phyloP scores from a whole-genome alignment of 2,797 vertebrate species.

The Acanthurus leucopareius region DNA sequence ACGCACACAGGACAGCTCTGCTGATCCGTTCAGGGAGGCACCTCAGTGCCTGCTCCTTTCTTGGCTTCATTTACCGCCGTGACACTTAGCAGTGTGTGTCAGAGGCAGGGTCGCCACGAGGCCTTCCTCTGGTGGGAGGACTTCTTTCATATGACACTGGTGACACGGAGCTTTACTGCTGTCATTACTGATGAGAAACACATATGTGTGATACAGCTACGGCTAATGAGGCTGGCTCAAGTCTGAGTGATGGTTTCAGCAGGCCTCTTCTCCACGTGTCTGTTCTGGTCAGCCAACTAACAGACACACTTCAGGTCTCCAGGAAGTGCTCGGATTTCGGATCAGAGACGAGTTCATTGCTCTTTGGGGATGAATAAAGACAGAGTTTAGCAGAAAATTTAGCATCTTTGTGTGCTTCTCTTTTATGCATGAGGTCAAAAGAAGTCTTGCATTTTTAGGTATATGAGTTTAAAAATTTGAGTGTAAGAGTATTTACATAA shows the following conservation, averaged over 20 bases:
- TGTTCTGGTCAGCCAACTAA: slow-evolving; percentile 38
- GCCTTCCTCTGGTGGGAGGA: slow-evolving; percentile 30
- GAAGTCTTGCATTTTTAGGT: background rate
- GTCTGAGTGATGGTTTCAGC: slow-evolving; percentile 56
- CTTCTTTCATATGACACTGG: slow-evolving; percentile 57
- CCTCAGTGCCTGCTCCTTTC: slow-evolving; percentile 56
- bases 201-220: slow-evolving; percentile 31
- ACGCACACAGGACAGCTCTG: slow-evolving; percentile 55
- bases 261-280: slow-evolving; percentile 33
- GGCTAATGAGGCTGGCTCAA: slow-evolving; percentile 26
- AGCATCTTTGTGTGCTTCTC: slow-evolving; percentile 26
- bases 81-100: slow-evolving; percentile 55
- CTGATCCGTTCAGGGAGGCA: slow-evolving; percentile 58
- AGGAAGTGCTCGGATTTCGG: slow-evolving; percentile 17
- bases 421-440: slow-evolving; percentile 45
- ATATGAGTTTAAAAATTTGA: background rate
- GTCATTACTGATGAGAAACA: slow-evolving; percentile 47
- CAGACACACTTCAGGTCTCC: slow-evolving; percentile 41
- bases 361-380: slow-evolving; percentile 15
- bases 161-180: slow-evolving; percentile 41
- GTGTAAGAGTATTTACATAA: background rate
- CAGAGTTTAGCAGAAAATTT: slow-evolving; percentile 30
- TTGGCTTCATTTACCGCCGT: slow-evolving; percentile 36
- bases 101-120: slow-evolving; percentile 41
- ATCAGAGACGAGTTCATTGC: slow-evolving; percentile 37